Percentiles rank a stretch among this genome's conserved stretches.
Evolutionary conservation across 2,888 invertebrate genomes (phyloP).

Genomic region (Meghimatium bilineatum): DNA sequence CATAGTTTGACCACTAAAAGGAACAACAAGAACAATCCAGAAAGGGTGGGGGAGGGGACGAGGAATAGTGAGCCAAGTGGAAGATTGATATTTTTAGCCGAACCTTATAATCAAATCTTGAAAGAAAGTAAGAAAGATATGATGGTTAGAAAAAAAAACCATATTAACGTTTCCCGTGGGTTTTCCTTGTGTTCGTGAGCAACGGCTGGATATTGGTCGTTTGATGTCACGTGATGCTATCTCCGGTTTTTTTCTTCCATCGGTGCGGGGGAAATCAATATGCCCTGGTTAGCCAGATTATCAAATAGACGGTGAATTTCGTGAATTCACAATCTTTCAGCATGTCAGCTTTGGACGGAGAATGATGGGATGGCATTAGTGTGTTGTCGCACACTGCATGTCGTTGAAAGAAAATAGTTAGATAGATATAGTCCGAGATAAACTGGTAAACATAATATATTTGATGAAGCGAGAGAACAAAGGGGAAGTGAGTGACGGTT

Average conservation of each 20-base stretch:
- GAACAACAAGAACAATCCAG: background rate
- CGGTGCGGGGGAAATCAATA: conserved; percentile 25
- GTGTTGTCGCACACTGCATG: background rate
- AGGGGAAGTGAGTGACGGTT: too few species aligned
- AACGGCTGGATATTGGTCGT: conserved; percentile 4
- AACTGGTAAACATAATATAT: too few species aligned
- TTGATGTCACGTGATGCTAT: conserved; percentile 12
- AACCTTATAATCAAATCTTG: too few species aligned
- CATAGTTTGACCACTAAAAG: background rate
- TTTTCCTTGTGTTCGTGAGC: background rate
- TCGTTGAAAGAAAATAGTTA: background rate
- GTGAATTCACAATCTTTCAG: background rate
- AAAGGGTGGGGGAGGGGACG: background rate
- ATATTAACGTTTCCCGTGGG: background rate
- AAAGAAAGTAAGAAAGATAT: background rate
- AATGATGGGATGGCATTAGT: background rate
- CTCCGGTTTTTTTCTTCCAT: background rate
- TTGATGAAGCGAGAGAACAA: too few species aligned
- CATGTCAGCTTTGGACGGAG: background rate
- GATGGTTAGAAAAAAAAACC: too few species aligned
- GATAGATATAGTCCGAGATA: too few species aligned
- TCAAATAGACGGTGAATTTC: conserved; percentile 26
- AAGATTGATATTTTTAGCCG: background rate
- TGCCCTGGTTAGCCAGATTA: conserved; percentile 29
- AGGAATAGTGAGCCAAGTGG: background rate